phyloP scores from a whole-genome alignment of 2,888 invertebrate genomes.

The Atherix ibis region DNA sequence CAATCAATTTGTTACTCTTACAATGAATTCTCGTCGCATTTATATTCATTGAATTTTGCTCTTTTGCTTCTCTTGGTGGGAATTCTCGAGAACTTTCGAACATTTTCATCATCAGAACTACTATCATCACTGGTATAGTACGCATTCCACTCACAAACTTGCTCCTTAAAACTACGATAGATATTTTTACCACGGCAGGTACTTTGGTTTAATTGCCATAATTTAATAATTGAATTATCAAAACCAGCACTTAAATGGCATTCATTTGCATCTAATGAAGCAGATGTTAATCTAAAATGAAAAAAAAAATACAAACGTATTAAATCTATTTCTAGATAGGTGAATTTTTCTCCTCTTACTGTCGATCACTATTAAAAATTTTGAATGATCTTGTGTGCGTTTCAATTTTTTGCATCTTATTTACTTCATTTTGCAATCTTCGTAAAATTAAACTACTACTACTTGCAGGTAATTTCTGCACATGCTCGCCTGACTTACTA shows the following conservation, averaged over 20 bases:
- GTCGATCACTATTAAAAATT: constrained; percentile 13
- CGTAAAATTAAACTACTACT: too few relatives aligned
- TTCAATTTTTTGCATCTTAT: constrained; percentile 9
- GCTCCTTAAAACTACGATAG: constrained; percentile 15
- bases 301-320: background rate
- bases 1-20: constrained; percentile 15
- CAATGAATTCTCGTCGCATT: constrained; percentile 23
- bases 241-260: constrained; percentile 31
- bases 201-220: constrained; percentile 30
- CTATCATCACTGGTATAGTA: background rate
- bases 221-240: constrained; percentile 25
- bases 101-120: constrained; percentile 3
- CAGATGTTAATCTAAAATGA: constrained; percentile 13
- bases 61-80: constrained; percentile 15
- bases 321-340: background rate
- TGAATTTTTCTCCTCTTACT: constrained; percentile 3
- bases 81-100: background rate
- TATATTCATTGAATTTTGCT: constrained; percentile 8
- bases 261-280: constrained; percentile 22
- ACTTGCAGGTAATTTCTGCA: too few relatives aligned
- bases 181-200: constrained; percentile 23
- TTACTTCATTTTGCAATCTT: constrained; percentile 5
- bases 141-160: constrained; percentile 23
- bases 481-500: background rate
- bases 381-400: constrained; percentile 12